Evolutionary conservation across 2,888 invertebrate species (phyloP), one percentile per base, ranked within the genome.

Genomic region (Ichneumon xanthorius): DNA sequence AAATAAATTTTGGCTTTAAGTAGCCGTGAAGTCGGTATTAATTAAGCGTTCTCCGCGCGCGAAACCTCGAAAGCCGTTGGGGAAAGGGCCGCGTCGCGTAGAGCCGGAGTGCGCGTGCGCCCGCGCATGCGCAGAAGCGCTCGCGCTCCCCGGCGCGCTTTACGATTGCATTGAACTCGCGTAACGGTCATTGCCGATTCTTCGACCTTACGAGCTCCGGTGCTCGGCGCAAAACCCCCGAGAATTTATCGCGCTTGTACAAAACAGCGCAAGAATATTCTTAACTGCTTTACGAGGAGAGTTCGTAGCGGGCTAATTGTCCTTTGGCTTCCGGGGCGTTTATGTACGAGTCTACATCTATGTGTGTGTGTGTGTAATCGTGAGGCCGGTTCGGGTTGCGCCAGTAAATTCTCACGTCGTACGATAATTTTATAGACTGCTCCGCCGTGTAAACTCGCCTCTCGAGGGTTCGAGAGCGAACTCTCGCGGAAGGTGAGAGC

Each of bases 1-100:
- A 90, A 90, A 92, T 92, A 90, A 92, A 90, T 92, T 92, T 88
- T 80, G 88, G 81, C 88, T 86, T 88, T 89, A 91, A 91, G 89
- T 89, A 90, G 88, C 89, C 89, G 89, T 89, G 90, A 90, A 91
- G 91, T 88, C 88, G 89, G 90, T 90, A 89, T 91, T 92, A 92
- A 92, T 92, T 91, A 90, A 89, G 88, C 86, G 87, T 85, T 88
- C 80, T 86, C 68, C 77, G 67, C 80, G 85, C 79, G 75, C 73
- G 84, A 73, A 86, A 86, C 88, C 65, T 63, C 67, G 40, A 40
- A 45, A 45, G 45, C 70, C 71, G 71, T 84, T 63, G 48, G 58
- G 40, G 71, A 71, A 71, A 26, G 53, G 72, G 58, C 80, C 19
- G 45, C 71, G 33, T n/a, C 30, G 40, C 19, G 16, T 16, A 4